Base-by-base conservation (phyloP, 1,140 invertebrate species). In the Protaetia brevitarsis region DNA sequence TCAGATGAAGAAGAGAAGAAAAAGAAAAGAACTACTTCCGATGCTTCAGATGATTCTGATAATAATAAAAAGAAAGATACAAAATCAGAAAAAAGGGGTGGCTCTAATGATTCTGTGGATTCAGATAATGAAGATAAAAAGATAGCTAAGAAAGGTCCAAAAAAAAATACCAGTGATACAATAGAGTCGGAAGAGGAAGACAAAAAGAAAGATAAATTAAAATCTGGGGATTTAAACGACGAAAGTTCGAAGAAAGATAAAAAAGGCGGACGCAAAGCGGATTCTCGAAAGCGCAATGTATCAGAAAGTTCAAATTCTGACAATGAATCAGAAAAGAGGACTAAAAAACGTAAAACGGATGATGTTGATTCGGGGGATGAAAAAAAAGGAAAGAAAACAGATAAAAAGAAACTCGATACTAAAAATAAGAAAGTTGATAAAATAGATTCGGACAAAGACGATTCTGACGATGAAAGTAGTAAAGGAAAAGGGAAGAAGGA, bases 161-260 rank as follows among this genome's bases (percentile, higher is more conserved):
- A 51, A 23, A 51, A 26, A 51, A 51, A 21, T 28, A 4, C 11
- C 5, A 34, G 59, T 21, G 60, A 56, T 13, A 21, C 37, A 57
- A 34, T 41, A 19, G 60, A 69, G 34, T 72, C 70, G 8, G 72
- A 70, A 28, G 57, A 72, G 19, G 60, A 62, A 30, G 69, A 72
- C 16, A 28, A 60, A n/a, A 31, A 27, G 69, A 74, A 60, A 65
- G 73, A 66, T 29, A 69, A 69, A 68, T 7, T 13, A 10, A 34
- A 72, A 62, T 69, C 29, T 41, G 34, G 62, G 45, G 66, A 67
- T 67, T 34, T 67, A 59, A 65, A 69, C 34, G 51, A 69, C 41
- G 62, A 69, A 2, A 59, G 61, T 23, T 41, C 37, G 34, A 81
- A 80, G 6, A 82, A 81, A 60, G 76, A 78, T 28, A 80, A 79